Base-by-base conservation (phyloP, 53 echinoderm and acorn worm species). In the Apostichopus leukothele region DNA sequence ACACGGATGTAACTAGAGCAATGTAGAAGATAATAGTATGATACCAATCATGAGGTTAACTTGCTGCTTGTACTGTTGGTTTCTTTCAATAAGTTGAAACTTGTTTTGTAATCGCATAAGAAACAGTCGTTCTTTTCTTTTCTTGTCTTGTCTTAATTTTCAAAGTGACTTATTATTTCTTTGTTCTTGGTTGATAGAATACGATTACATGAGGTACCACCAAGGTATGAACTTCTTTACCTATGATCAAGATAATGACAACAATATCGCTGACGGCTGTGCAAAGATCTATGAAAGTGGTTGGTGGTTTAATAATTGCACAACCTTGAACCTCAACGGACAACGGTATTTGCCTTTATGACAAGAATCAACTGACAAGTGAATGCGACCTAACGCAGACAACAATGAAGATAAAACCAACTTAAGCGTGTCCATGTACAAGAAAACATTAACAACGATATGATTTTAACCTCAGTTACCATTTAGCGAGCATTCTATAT, bases 191-290 rank as follows among this genome's bases (percentile, higher is more conserved):
- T 13, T 18, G 20, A 75, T 75, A 75, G 75, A 75, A 75, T 75
- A 75, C 20, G 75, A 75, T 19, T 18, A 18, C 75, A 75, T 75
- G 75, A 19, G 16, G 14, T 75, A 18, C 20, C 75, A 75, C 20
- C 75, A 18, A 13, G 16, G 20, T 18, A 75, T 75, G 75, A 75
- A 75, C 14, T 75, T 75, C 20, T 75, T 19, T 19, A 75, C 75
- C 16, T 75, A 18, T 75, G 75, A 75, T 20, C 16, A 75, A 75
- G 75, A 75, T 19, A 75, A 75, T 75, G 75, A 75, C 20, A 75
- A 19, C 16, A 75, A 75, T 16, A n/a, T 75, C 9, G 14, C 23
- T 10, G 76, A 39, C 19, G 13, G 16, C 19, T 75, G 76, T 75
- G 76, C 76, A 25, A 13, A 75, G 5, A 75, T 20, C 14, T 19